These are phyloP conservation scores for Rhinichthys osculus DNA, from an alignment of 2,797 vertebrate genomes.

Conservation along the genomic window DNA sequence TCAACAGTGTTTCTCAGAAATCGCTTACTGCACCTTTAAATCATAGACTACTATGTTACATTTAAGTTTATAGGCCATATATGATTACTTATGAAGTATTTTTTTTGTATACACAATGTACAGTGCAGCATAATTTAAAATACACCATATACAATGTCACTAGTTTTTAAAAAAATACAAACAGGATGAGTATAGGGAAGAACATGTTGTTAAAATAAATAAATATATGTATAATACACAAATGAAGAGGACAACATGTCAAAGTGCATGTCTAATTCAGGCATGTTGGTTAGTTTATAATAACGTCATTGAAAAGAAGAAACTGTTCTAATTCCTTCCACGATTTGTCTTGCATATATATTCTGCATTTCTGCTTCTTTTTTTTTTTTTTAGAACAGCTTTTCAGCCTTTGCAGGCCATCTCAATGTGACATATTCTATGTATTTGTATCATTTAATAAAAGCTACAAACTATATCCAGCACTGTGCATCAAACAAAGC, in stretches of 20 bases:
- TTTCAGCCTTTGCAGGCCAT: not conserved
- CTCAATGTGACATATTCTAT: not conserved
- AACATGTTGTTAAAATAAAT: not conserved
- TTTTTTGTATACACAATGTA: not conserved
- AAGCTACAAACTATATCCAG: conserved; percentile 2
- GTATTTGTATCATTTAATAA: not conserved
- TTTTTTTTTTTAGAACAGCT: not conserved
- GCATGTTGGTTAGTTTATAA: not conserved
- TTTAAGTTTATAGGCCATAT: not conserved
- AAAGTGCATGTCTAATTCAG: not conserved
- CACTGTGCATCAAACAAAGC: not conserved
- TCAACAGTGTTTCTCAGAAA: not conserved
- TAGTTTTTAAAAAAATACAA: not conserved
- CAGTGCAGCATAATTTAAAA: not conserved
- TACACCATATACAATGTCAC: not conserved
- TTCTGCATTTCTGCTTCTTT: not conserved
- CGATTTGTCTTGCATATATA: not conserved
- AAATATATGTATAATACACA: not conserved
- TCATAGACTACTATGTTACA: not conserved
- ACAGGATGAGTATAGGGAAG: not conserved
- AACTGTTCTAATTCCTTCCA: not conserved
- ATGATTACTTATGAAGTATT: not conserved
- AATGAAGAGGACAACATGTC: too few relatives aligned
- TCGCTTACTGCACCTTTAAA: not conserved
- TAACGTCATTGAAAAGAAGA: not conserved